Conservation (phyloP, 2,113 vertebrate species). For the Brienomyrus longianalis region DNA sequence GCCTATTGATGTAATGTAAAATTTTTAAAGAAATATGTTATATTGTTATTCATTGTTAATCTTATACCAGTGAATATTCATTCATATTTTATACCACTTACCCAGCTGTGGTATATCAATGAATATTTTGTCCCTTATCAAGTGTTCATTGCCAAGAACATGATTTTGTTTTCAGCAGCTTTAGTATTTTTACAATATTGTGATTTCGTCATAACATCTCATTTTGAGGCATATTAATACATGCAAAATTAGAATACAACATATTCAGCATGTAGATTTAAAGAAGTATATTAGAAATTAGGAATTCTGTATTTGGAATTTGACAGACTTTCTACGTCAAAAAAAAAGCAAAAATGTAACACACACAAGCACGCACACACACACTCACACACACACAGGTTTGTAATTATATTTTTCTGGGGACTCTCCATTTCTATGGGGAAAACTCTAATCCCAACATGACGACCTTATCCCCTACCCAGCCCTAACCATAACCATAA, state of each 20-base stretch:
- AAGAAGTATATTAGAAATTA: background rate
- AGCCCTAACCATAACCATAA: no score
- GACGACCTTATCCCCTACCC: no score
- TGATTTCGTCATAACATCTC: background rate
- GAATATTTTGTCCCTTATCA: background rate
- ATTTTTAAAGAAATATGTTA: background rate
- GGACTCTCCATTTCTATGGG: no score
- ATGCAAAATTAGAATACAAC: background rate
- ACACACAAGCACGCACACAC: constrained; percentile 15
- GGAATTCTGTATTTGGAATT: background rate
- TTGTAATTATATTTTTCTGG: no score
- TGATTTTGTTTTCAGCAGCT: background rate
- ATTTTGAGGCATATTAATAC: background rate
- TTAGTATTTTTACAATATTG: background rate
- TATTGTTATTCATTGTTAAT: background rate
- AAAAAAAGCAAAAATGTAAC: background rate
- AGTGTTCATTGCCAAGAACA: background rate
- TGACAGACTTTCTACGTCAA: background rate
- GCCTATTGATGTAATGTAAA: background rate
- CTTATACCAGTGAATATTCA: background rate
- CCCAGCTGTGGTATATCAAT: background rate
- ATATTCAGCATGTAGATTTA: background rate
- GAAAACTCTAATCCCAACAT: no score
- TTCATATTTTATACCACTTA: background rate
- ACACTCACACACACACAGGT: constrained; percentile 4